These are phyloP conservation scores for Coregonus clupeaformis DNA, from an alignment of 2,113 vertebrate genomes.

Conservation along the genomic window DNA sequence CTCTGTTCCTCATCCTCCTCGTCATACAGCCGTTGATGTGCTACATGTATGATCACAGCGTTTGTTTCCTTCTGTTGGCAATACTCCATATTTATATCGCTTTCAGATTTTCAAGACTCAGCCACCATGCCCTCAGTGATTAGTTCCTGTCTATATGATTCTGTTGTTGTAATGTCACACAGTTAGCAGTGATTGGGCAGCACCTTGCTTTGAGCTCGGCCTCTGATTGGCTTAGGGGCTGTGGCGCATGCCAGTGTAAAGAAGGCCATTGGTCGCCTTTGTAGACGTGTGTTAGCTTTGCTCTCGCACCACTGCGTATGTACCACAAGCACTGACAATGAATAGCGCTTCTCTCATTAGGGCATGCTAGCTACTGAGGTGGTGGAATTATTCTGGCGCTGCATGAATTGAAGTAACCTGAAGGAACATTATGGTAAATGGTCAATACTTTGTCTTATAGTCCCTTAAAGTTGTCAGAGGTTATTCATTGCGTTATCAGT, in stretches of 20 bases:
- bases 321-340: no score
- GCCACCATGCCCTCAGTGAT: neutral
- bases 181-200: constrained; percentile 24
- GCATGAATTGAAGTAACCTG: constrained; percentile 7
- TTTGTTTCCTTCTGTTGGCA: constrained; percentile 23
- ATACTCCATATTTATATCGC: constrained; percentile 1
- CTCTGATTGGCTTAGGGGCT: constrained; percentile 18
- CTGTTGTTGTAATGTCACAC: constrained; percentile 15
- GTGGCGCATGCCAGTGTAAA: constrained; percentile 8
- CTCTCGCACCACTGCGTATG: neutral
- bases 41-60: no score
- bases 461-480: neutral
- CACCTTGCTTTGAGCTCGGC: constrained; percentile 13
- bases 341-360: constrained; percentile 21
- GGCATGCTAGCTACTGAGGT: constrained; percentile 26
- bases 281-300: constrained; percentile 2
- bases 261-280: constrained; percentile 20
- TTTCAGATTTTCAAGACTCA: constrained; percentile 3
- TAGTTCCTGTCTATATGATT: neutral
- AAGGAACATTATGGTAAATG: constrained; percentile 5
- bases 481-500: neutral
- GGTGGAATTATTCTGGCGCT: constrained; percentile 11
- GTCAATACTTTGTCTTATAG: neutral
- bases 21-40: no score
- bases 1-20: no score